These are phyloP conservation scores for Standfussiana lucernea DNA, from an alignment of 2,888 invertebrate genomes.

Conservation along the genomic window DNA sequence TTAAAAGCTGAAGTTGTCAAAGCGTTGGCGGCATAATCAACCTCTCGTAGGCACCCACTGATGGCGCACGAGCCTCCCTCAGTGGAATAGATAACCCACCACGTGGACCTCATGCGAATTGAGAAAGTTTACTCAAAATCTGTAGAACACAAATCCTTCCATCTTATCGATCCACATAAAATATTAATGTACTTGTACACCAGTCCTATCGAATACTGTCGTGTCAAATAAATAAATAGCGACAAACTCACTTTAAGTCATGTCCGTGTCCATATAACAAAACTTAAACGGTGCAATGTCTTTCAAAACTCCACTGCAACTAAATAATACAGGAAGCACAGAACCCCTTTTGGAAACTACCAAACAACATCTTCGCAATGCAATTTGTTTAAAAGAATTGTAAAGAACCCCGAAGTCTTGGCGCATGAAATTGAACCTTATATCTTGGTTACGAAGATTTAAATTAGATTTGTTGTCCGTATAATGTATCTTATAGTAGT, in stretches of 20 bases:
- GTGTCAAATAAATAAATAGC: constrained; percentile 16
- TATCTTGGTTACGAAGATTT: constrained; percentile 46
- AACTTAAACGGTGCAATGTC: constrained; percentile 66
- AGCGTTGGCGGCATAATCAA: neutral
- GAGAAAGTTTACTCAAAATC: neutral
- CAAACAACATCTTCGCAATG: constrained; percentile 77
- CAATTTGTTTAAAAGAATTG: constrained; percentile 80
- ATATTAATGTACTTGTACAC: neutral
- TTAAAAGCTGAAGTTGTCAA: neutral
- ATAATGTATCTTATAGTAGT: constrained; percentile 60
- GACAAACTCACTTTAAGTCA: constrained; percentile 59
- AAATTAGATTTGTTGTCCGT: constrained; percentile 42
- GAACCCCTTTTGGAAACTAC: constrained; percentile 72
- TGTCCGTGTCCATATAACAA: constrained; percentile 60
- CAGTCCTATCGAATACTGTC: neutral
- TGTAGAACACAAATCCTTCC: neutral
- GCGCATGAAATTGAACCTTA: constrained; percentile 61
- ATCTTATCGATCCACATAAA: neutral
- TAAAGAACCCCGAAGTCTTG: constrained; percentile 66
- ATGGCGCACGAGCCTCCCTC: neutral
- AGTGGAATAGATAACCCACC: neutral
- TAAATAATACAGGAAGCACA: constrained; percentile 68
- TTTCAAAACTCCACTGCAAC: constrained; percentile 66
- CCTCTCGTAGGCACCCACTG: neutral
- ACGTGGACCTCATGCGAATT: neutral